Conservation (phyloP, 2,888 invertebrate species). For the Chrysodeixis includens region DNA sequence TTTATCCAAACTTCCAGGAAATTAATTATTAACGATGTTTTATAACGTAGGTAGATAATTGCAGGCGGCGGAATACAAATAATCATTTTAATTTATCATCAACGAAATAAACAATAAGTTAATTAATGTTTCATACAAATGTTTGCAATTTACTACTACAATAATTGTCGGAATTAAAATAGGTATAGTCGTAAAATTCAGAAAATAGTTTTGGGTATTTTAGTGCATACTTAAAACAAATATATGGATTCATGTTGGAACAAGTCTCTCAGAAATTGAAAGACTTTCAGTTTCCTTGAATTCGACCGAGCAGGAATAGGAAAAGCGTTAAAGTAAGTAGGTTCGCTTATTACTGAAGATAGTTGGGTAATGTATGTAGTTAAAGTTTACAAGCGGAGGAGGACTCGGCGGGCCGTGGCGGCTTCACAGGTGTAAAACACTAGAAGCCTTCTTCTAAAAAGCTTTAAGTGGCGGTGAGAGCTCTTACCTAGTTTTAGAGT, state of each 20-base stretch:
- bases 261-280: neutral
- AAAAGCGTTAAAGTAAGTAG: neutral
- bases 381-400: neutral
- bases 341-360: neutral
- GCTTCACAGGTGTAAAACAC: constrained; percentile 7
- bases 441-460: constrained; percentile 18
- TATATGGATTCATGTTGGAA: neutral
- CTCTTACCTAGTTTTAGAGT: constrained; percentile 7
- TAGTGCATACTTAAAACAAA: neutral
- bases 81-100: constrained; percentile 1
- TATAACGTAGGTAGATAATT: constrained; percentile 2
- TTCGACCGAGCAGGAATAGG: neutral
- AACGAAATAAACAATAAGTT: neutral
- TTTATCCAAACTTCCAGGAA: neutral
- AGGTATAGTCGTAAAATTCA: too few species aligned
- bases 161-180: too few species aligned
- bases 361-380: constrained; percentile 2
- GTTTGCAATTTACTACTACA: neutral
- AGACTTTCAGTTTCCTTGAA: neutral
- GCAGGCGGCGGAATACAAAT: constrained; percentile 5
- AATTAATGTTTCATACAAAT: neutral
- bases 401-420: neutral
- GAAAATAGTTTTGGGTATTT: too few species aligned
- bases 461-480: constrained; percentile 19
- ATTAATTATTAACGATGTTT: neutral